phyloP scores from a whole-genome alignment of 64 coral and sea anemone species.

The Anthopleura sola region DNA sequence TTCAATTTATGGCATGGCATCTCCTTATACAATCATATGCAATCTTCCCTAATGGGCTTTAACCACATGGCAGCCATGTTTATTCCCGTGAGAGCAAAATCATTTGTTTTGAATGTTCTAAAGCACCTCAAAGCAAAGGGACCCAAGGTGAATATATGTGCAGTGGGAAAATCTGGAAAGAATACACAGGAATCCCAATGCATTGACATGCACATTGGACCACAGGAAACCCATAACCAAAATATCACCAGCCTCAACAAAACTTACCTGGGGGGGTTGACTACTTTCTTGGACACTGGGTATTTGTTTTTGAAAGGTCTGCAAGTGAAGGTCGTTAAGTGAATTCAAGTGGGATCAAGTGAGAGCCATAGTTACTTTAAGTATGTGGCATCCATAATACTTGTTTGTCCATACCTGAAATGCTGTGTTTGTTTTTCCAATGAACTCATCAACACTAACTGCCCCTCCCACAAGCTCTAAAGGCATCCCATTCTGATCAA shows the following conservation, averaged over 20 bases:
- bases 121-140: too few species aligned
- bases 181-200: background rate
- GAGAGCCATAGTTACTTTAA: background rate
- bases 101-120: too few species aligned
- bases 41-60: too few species aligned
- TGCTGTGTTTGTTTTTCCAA: conserved; percentile 48
- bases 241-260: background rate
- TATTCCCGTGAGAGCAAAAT: too few species aligned
- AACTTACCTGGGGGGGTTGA: background rate
- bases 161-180: too few species aligned
- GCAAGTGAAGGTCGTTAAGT: background rate
- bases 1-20: too few species aligned
- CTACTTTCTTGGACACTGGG: background rate
- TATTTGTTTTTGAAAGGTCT: conserved; percentile 5
- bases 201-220: background rate
- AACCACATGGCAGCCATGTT: too few species aligned
- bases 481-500: conserved; percentile 78
- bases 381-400: too few species aligned
- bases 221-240: background rate
- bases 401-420: conserved; percentile 81
- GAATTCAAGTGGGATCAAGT: background rate
- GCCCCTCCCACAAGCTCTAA: conserved; percentile 73
- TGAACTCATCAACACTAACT: conserved; percentile 55
- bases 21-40: too few species aligned
- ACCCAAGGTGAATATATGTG: too few species aligned